Evolutionary conservation across 2,113 vertebrate species (phyloP).

Genomic region (Trochalopteron elliotii): DNA sequence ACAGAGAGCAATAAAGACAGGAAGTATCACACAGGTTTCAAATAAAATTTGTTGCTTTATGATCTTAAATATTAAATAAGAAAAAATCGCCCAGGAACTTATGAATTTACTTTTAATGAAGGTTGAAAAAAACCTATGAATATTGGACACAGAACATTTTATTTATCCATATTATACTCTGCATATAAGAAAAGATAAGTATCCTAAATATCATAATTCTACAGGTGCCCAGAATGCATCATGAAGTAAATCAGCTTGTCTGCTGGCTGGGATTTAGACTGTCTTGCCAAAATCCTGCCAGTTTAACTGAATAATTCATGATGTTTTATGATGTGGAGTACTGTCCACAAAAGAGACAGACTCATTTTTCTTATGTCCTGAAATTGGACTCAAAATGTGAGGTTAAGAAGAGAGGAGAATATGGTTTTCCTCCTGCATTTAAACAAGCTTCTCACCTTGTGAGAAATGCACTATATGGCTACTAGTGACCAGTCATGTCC

Average conservation of each 20-base stretch:
- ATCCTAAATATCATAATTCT: neutral
- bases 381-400: constrained; percentile 14
- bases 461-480: neutral
- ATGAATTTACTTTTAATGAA: neutral
- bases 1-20: neutral
- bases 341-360: constrained; percentile 1
- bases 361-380: constrained; percentile 11
- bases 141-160: neutral
- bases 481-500: neutral
- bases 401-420: neutral
- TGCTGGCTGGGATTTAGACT: neutral
- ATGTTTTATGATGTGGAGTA: constrained; percentile 15
- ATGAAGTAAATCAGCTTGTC: constrained; percentile 30
- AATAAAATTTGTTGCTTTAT: neutral
- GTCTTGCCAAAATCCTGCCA: constrained; percentile 11
- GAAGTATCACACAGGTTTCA: neutral
- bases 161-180: neutral
- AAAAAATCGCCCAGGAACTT: neutral
- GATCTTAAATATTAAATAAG: neutral
- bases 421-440: neutral
- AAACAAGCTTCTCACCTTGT: neutral
- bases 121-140: neutral
- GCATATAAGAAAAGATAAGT: neutral
- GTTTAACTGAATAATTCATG: constrained; percentile 48
- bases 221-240: neutral